phyloP scores from a whole-genome alignment of 2,888 invertebrate genomes.

The Pteria penguin region DNA sequence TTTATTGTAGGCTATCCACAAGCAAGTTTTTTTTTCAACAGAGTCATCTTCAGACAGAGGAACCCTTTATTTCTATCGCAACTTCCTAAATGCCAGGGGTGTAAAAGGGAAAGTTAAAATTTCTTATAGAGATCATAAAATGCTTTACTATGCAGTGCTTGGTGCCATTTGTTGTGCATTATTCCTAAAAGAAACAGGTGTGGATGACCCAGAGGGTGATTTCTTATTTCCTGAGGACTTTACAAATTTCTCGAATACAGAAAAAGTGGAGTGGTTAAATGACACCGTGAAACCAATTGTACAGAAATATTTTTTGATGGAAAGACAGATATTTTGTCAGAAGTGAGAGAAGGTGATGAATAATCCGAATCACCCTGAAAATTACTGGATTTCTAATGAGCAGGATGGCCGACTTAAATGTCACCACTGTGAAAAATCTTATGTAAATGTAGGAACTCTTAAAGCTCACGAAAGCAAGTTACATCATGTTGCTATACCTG shows the following conservation, averaged over 20 bases:
- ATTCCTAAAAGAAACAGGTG: too few species aligned
- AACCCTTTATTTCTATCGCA: conserved; percentile 10
- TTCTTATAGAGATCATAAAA: conserved; percentile 15
- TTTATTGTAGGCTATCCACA: conserved; percentile 23
- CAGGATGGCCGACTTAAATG: too few species aligned
- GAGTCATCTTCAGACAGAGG: too few species aligned
- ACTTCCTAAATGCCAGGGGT: conserved; percentile 24
- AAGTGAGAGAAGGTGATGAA: conserved; percentile 22
- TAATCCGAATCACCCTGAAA: conserved; percentile 14
- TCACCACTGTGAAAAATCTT: too few species aligned
- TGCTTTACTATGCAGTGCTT: conserved; percentile 12
- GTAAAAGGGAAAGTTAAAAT: too few species aligned
- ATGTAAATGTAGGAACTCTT: conserved; percentile 24
- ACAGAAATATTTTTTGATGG: conserved; percentile 5
- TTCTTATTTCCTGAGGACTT: conserved; percentile 10
- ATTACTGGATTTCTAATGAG: conserved; percentile 36
- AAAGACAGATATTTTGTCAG: not conserved
- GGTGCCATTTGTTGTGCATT: conserved; percentile 25
- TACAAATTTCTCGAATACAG: not conserved
- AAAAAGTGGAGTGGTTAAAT: conserved; percentile 18
- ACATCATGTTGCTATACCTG: conserved; percentile 14
- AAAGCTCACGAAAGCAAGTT: conserved; percentile 15
- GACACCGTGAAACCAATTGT: not conserved
- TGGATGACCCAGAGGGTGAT: not conserved
- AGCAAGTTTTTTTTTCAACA: not conserved